Evolutionary conservation across 1,140 invertebrate genomes (phyloP), one percentile per base, ranked within the genome.

Genomic region (Nebria ingens): DNA sequence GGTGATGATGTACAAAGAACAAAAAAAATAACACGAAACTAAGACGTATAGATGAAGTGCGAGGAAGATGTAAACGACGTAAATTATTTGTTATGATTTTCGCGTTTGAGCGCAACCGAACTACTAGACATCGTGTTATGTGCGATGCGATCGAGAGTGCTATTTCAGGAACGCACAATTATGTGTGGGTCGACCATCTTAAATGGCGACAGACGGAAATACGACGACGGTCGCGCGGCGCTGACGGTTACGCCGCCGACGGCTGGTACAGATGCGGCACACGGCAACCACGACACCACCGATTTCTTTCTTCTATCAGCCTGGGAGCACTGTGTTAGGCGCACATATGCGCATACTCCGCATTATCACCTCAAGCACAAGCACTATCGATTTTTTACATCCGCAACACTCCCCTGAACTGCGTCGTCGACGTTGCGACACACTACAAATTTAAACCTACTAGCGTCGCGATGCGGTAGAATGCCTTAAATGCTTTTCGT

Each of bases 271-370:
- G 25, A 29, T 13, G 25, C 25, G 25, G 13, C 25, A 29, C 25
- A 29, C 25, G 13, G 13, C 25, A 4, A 29, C 25, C 4, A 29
- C 25, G 25, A 29, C 25, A 13, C 66, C 21, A 70, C 72, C 19
- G n/a, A n/a, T n/a, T n/a, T n/a, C n/a, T n/a, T n/a, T 34, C n/a
- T 34, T 9, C 25, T 34, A 34, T 6, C n/a, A 34, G 70, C 2
- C 65, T 55, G 15, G 65, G 62, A 51, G 71, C 68, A 53, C 71
- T 69, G 61, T 71, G 69, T 2, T 69, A 68, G 9, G 71, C 62
- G 55, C 71, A 68, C 51, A 63, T 61, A 0, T 68, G 54, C 57
- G 69, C 69, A 42, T 71, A 70, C 58, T 72, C 62, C 60, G 72
- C 58, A 52, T 70, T 57, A n/a, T n/a, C n/a, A n/a, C n/a, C n/a